Conservation (phyloP, 2,113 vertebrate species). For the Cephalopterus ornatus region DNA sequence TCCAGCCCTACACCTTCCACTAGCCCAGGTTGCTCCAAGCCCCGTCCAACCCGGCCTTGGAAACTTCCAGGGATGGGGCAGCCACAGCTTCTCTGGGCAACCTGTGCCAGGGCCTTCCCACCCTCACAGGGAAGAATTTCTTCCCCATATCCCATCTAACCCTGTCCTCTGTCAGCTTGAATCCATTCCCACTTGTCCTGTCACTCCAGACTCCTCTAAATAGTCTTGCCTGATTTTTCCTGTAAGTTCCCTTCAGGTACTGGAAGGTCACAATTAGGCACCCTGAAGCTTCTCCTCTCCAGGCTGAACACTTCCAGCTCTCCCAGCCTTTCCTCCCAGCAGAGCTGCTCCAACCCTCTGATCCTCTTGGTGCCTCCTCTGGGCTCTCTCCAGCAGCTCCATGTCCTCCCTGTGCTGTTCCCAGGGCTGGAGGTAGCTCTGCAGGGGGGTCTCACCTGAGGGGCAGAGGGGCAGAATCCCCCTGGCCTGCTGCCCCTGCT, state of each 20-base stretch:
- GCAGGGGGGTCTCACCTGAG: not conserved
- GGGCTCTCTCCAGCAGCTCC: not conserved
- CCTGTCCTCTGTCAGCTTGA: not conserved
- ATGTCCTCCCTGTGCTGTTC: not conserved
- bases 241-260: not conserved
- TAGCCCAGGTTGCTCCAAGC: accelerated
- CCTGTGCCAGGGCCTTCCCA: not conserved
- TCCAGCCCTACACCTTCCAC: not conserved
- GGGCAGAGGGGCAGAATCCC: not conserved
- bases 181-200: not conserved
- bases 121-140: not conserved
- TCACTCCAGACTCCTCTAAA: not conserved
- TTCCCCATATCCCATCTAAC: not conserved
- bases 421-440: not conserved
- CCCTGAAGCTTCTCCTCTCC: not conserved
- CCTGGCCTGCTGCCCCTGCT: too few relatives aligned
- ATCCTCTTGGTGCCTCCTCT: too few relatives aligned
- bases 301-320: not conserved
- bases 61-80: not conserved
- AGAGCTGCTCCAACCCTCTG: not conserved
- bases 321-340: not conserved
- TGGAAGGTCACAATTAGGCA: not conserved
- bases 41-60: too few relatives aligned
- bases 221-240: not conserved
- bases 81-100: not conserved